These are phyloP conservation scores for Corythornis leucogaster DNA, from an alignment of 2,797 vertebrate species.

Conservation along the genomic window DNA sequence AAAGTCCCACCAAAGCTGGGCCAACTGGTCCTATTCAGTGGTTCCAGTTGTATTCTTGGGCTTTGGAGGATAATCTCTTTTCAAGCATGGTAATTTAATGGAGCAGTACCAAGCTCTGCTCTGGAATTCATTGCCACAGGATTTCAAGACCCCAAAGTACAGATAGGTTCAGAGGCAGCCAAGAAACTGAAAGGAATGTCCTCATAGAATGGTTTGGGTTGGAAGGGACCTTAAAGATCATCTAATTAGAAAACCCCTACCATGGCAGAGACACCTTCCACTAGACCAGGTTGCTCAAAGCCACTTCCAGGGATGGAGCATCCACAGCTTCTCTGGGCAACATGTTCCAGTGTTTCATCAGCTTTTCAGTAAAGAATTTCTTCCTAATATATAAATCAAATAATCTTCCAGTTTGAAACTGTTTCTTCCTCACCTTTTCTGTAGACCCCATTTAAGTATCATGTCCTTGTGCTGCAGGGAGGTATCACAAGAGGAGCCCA, in stretches of 20 bases:
- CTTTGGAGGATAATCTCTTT: not conserved
- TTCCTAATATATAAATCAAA: not conserved
- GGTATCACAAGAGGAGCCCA: not conserved
- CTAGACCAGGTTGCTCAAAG: not conserved
- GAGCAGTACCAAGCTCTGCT: not conserved
- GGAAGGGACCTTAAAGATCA: not conserved
- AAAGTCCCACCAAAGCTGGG: not conserved
- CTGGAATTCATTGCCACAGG: not conserved
- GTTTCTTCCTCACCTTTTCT: not conserved
- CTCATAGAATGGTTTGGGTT: not conserved
- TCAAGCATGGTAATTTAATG: not conserved
- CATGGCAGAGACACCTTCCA: not conserved
- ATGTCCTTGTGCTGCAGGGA: not conserved
- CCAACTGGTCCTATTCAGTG: not conserved
- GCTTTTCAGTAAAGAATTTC: not conserved
- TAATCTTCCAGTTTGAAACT: not conserved
- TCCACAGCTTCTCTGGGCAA: not conserved
- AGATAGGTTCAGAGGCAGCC: not conserved
- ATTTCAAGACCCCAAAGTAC: not conserved
- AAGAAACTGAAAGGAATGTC: not conserved
- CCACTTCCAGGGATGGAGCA: not conserved
- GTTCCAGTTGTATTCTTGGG: not conserved
- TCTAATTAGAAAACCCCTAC: accelerated
- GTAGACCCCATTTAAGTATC: not conserved
- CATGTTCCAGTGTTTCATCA: not conserved